phyloP scores from a whole-genome alignment of 2,113 vertebrate genomes.

The Empidonax alnorum region DNA sequence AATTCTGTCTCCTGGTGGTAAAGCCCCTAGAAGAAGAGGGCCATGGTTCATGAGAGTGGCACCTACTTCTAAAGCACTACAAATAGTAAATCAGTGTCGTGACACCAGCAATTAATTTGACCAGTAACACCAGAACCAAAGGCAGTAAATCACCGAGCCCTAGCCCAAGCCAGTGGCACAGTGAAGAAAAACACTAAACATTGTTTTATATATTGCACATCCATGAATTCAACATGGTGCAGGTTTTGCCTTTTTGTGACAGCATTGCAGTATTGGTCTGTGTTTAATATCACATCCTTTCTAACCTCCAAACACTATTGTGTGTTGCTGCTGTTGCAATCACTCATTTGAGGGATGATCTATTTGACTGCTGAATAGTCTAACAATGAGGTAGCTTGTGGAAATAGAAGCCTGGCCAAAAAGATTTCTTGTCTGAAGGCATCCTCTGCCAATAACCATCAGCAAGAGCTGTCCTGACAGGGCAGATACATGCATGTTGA shows the following conservation, averaged over 20 bases:
- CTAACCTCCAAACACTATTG: background rate
- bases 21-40: background rate
- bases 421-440: background rate
- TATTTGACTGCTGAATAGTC: constrained; percentile 21
- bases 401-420: constrained; percentile 16
- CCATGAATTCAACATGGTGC: background rate
- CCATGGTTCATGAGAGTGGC: background rate
- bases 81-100: background rate
- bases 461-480: background rate
- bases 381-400: constrained; percentile 7
- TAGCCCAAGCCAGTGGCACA: background rate
- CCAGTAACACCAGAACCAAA: background rate
- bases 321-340: background rate
- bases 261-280: background rate
- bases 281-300: background rate
- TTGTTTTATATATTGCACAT: background rate
- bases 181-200: background rate
- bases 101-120: background rate
- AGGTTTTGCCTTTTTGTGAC: background rate
- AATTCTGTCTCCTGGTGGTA: background rate
- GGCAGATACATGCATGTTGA: background rate
- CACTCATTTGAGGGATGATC: constrained; percentile 8
- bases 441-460: constrained; percentile 22
- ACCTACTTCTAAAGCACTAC: background rate
- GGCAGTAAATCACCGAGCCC: background rate